Base-by-base conservation (phyloP, 2,797 vertebrate genomes). In the Lagodon rhomboides region DNA sequence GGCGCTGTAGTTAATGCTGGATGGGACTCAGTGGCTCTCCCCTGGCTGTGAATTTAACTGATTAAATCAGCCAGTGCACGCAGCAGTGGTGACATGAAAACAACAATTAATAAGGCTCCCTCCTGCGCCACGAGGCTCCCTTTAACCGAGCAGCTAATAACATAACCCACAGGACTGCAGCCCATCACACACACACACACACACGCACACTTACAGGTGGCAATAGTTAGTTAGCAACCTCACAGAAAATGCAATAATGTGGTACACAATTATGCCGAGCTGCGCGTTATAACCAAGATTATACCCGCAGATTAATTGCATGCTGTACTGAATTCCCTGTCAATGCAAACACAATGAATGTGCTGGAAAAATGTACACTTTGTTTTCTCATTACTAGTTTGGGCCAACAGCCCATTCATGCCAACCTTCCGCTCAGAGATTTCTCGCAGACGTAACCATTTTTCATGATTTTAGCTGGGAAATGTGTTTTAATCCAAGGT, bases 71-170 rank as follows among this genome's bases (percentile, higher is more conserved):
- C 90, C 93, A 95, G 94, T 94, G 94, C 94, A 94, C 90, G 87
- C 92, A 92, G 92, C 91, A 87, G 89, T 90, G 95, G 93, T 96
- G 95, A 96, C 96, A 96, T 92, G 95, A 95, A 96, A 96, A 96
- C 95, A 95, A 95, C 95, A 96, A 96, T 97, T 97, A 96, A 97
- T 97, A 96, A 96, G 95, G 93, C 95, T 92, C 90, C 94, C 91
- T 86, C 91, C 91, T 88, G 93, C 69, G 91, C 92, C 94, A 91
- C 85, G 86, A 15, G 34, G 89, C 89, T 95, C 89, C 91, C 92
- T 96, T 97, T 97, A 97, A 96, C 94, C 92, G 94, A 96, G 94
- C 94, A 95, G 94, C 95, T 97, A 96, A 97, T 97, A 97, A 96
- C 93, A 94, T 95, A 95, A 95, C 94, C 91, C 93, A 94, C 87